These are phyloP conservation scores for Sinella curviseta DNA, from an alignment of 1,140 invertebrate genomes.

Conservation along the genomic window DNA sequence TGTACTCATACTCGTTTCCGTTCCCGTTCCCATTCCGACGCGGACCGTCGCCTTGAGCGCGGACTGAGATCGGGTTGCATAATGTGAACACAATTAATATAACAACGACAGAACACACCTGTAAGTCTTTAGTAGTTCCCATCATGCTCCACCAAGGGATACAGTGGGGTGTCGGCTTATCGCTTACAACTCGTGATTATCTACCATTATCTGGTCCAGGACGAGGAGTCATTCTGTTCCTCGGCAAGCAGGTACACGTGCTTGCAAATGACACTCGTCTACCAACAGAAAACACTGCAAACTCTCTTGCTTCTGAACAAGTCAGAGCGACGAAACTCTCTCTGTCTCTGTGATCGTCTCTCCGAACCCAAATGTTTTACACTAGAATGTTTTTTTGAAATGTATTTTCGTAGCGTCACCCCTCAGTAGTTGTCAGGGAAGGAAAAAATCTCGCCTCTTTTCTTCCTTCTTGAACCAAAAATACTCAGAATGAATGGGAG, in stretches of 20 bases:
- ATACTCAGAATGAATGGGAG: neutral
- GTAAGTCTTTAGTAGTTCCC: slow-evolving; percentile 12
- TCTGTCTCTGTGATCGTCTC: neutral
- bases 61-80: slow-evolving; percentile 42
- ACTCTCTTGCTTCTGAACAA: neutral
- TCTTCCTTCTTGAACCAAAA: neutral
- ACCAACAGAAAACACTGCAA: too few species aligned
- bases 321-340: neutral
- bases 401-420: neutral
- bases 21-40: neutral
- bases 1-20: slow-evolving; percentile 40
- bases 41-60: slow-evolving; percentile 26
- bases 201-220: neutral
- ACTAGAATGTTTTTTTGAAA: neutral
- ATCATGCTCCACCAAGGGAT: slow-evolving; percentile 18
- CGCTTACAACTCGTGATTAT: neutral
- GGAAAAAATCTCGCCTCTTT: neutral
- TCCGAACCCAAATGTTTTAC: neutral
- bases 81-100: slow-evolving; percentile 39
- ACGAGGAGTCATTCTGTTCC: slow-evolving; percentile 4
- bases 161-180: neutral
- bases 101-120: slow-evolving; percentile 9
- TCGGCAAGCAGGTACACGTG: neutral
- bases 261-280: neutral
- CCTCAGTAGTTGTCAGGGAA: too few species aligned